Conservation (phyloP, 2,888 invertebrate species). For the Meiosimyza platycephala region DNA sequence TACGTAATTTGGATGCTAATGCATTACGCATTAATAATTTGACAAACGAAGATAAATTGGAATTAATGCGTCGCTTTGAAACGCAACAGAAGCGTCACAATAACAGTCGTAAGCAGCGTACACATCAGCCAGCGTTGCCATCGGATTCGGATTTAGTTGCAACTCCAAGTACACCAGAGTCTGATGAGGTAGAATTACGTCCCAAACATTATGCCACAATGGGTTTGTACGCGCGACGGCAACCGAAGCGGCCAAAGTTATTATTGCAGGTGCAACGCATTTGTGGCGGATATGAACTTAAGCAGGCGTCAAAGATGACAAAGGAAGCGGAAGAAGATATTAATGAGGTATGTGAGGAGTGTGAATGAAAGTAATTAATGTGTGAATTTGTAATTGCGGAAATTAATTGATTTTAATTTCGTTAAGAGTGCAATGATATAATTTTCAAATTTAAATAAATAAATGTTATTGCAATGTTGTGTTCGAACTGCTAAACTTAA, state of each 20-base stretch:
- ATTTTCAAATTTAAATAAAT: too few species aligned
- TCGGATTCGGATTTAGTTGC: not conserved
- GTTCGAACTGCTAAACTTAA: too few species aligned
- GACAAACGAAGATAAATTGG: constrained; percentile 51
- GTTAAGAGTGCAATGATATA: too few species aligned
- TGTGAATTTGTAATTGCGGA: too few species aligned
- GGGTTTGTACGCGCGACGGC: constrained; percentile 56
- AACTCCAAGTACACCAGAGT: constrained; percentile 32
- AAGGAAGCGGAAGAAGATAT: constrained; percentile 11
- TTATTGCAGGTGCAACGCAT: constrained; percentile 50
- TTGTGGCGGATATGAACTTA: not conserved
- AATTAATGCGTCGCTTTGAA: constrained; percentile 47
- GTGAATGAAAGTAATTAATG: not conserved
- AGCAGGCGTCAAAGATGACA: not conserved
- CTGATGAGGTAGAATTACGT: constrained; percentile 48
- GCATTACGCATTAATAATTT: constrained; percentile 60
- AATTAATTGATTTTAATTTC: too few species aligned
- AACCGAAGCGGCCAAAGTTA: constrained; percentile 58
- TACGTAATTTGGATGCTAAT: constrained; percentile 59
- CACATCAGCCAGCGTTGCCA: not conserved
- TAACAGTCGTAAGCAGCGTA: constrained; percentile 25
- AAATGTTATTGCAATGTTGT: too few species aligned
- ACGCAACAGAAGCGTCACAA: constrained; percentile 22
- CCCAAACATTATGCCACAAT: constrained; percentile 44
- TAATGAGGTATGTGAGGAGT: not conserved